Percentiles rank a stretch among this genome's conserved stretches.
Conservation (phyloP, 2,113 vertebrate genomes). For the Mirounga angustirostris region DNA sequence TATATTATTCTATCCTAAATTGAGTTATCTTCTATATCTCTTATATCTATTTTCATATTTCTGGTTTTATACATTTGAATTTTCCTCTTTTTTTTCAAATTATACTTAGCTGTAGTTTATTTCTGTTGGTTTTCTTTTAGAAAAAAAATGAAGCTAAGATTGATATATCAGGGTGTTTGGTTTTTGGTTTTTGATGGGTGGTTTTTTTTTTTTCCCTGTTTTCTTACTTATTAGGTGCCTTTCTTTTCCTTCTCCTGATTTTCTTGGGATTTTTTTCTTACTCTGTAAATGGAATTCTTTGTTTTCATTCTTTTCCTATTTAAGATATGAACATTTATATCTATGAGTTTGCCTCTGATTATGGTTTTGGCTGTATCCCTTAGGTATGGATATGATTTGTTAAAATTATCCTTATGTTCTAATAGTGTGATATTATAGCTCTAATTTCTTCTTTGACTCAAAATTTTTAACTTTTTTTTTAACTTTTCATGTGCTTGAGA, state of each 20-base stretch:
- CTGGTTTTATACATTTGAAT: neutral
- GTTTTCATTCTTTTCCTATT: neutral
- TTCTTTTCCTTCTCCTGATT: constrained; percentile 15
- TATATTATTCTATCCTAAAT: neutral
- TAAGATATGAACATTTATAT: neutral
- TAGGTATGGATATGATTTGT: neutral
- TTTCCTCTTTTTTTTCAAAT: neutral
- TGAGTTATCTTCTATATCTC: neutral
- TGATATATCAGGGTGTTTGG: neutral
- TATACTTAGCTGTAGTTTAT: neutral
- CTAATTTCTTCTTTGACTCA: neutral
- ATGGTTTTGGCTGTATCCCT: neutral
- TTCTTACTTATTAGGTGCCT: constrained; percentile 21
- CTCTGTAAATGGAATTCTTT: constrained; percentile 14
- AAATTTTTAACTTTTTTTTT: neutral
- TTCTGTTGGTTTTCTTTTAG: neutral
- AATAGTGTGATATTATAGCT: neutral
- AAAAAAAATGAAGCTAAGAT: neutral
- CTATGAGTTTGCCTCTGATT: constrained; percentile 2
- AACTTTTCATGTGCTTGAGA: neutral
- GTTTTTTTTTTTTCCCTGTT: neutral
- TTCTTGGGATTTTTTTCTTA: neutral
- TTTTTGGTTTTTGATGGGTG: neutral
- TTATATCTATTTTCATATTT: neutral
- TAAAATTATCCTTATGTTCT: neutral